Conservation (phyloP, 1,140 invertebrate species). For the Polypedilum vanderplanki region DNA sequence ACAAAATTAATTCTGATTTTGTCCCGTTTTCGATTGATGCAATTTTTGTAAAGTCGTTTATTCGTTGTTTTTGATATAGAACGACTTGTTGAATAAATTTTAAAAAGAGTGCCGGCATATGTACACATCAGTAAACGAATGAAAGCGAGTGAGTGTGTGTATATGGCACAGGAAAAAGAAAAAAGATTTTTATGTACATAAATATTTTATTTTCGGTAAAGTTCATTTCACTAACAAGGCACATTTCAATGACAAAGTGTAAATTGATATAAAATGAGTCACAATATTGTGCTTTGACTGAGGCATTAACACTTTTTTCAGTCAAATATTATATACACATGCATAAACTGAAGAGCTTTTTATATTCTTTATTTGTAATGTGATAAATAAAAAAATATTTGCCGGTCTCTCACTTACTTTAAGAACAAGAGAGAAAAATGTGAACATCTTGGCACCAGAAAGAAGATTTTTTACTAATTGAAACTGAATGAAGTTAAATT, state of each 20-base stretch:
- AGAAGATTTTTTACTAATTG: neutral
- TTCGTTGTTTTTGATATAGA: neutral
- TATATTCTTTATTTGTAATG: neutral
- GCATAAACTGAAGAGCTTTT: neutral
- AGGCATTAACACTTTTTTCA: neutral
- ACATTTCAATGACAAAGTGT: slow-evolving; percentile 18
- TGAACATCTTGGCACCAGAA: slow-evolving; percentile 9
- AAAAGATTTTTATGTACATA: too few relatives aligned
- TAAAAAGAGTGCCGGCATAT: neutral
- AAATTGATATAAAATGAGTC: slow-evolving; percentile 14
- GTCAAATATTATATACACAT: neutral
- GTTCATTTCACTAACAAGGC: slow-evolving; percentile 17
- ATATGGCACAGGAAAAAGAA: neutral
- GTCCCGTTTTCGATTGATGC: too few relatives aligned
- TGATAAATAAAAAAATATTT: neutral
- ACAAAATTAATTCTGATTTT: too few relatives aligned
- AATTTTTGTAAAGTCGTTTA: neutral
- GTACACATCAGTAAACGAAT: neutral
- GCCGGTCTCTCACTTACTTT: neutral
- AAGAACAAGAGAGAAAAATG: neutral
- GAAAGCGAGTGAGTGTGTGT: too few relatives aligned
- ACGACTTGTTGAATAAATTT: slow-evolving; percentile 13
- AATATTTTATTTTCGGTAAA: neutral
- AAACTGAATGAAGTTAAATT: neutral
- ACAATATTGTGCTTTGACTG: neutral